Evolutionary conservation across 2,888 invertebrate species (phyloP).

Genomic region (Chrysopilus asiliformis): DNA sequence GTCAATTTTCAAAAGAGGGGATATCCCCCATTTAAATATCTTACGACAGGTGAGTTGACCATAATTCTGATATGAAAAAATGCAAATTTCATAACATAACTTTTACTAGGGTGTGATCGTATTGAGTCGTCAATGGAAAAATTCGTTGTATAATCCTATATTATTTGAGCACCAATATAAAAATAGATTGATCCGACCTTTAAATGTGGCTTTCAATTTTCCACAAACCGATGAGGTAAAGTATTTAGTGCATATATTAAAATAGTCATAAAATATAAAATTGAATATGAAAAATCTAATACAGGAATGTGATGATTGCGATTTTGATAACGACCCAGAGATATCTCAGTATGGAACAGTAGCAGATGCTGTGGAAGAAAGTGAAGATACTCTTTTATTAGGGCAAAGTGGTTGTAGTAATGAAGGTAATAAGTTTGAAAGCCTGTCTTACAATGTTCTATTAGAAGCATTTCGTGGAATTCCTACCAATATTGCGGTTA

Average conservation of each 20-base stretch:
- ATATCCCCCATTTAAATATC: slow-evolving; percentile 77
- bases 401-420: too few species aligned
- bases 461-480: too few species aligned
- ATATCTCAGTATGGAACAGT: slow-evolving; percentile 27
- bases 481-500: too few species aligned
- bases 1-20: slow-evolving; percentile 65
- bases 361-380: slow-evolving; percentile 35
- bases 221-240: slow-evolving; percentile 70
- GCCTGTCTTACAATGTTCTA: too few species aligned
- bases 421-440: too few species aligned
- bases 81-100: slow-evolving; percentile 9
- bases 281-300: too few species aligned
- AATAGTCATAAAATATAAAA: too few species aligned
- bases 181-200: slow-evolving; percentile 64
- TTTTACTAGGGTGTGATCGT: slow-evolving; percentile 76
- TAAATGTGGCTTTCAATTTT: slow-evolving; percentile 80
- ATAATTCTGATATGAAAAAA: too few species aligned
- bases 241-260: too few species aligned
- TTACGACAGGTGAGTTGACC: slow-evolving; percentile 55
- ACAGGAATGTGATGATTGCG: slow-evolving; percentile 32
- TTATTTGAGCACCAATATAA: slow-evolving; percentile 81
- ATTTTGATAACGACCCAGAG: slow-evolving; percentile 33
- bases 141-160: slow-evolving; percentile 83
- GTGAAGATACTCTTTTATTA: slow-evolving; percentile 38
- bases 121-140: slow-evolving; percentile 92